These are phyloP conservation scores for Tupiocoris notatus DNA, from an alignment of 2,888 invertebrate species.

Conservation along the genomic window DNA sequence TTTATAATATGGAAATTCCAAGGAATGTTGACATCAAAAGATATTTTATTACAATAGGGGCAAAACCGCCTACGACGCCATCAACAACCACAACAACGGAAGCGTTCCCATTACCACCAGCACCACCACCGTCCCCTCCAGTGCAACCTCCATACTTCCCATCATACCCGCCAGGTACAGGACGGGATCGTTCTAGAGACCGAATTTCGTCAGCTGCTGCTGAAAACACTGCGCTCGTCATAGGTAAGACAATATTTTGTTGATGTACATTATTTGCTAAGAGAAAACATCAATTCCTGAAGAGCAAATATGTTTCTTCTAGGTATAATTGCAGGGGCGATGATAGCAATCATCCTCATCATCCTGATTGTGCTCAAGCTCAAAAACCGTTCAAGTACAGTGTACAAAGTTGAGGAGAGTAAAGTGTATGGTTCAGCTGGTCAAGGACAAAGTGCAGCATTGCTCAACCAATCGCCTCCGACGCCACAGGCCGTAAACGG, in stretches of 20 bases:
- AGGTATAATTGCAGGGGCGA: conserved; percentile 71
- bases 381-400: conserved; percentile 79
- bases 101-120: conserved; percentile 47
- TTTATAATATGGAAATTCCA: no score
- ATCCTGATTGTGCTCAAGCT: conserved; percentile 87
- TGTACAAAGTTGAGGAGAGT: conserved; percentile 89
- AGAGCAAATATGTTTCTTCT: not conserved
- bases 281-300: no score
- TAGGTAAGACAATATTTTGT: conserved; percentile 67
- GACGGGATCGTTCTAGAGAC: conserved; percentile 47
- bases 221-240: conserved; percentile 73
- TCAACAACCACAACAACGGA: conserved; percentile 49
- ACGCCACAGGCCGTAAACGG: conserved; percentile 54
- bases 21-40: no score
- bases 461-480: conserved; percentile 58
- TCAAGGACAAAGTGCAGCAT: conserved; percentile 76
- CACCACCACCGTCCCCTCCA: conserved; percentile 52
- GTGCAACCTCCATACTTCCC: conserved; percentile 53
- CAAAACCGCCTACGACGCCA: conserved; percentile 27
- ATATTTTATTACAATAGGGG: not conserved
- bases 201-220: conserved; percentile 67
- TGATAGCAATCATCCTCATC: conserved; percentile 86
- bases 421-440: conserved; percentile 68
- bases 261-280: no score
- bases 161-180: conserved; percentile 51